phyloP scores from a whole-genome alignment of 1,140 invertebrate species.

The Sycophaga agraensis region DNA sequence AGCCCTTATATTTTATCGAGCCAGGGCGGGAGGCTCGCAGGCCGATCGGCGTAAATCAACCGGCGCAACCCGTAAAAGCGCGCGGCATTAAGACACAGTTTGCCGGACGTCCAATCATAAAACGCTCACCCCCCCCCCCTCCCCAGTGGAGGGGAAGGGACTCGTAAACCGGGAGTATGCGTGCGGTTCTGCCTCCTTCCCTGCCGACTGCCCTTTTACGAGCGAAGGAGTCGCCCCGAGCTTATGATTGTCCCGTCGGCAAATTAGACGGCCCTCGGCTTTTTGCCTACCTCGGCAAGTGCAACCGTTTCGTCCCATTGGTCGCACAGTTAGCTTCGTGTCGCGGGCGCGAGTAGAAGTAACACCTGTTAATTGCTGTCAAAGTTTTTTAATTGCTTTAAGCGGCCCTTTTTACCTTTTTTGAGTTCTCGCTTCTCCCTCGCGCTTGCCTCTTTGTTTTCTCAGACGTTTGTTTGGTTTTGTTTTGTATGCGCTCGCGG shows the following conservation, averaged over 20 bases:
- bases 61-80: constrained; percentile 20
- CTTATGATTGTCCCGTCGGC: not conserved
- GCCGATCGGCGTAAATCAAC: constrained; percentile 14
- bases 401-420: constrained; percentile 13
- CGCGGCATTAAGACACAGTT: constrained; percentile 8
- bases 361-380: constrained; percentile 23
- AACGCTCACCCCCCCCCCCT: constrained; percentile 22
- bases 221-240: not conserved
- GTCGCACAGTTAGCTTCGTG: not conserved
- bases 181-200: not conserved
- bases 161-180: constrained; percentile 7
- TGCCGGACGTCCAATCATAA: constrained; percentile 27
- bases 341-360: too few relatives aligned
- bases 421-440: not conserved
- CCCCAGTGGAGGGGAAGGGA: not conserved
- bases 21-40: not conserved
- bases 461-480: not conserved
- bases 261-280: not conserved
- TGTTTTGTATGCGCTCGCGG: not conserved
- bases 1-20: constrained; percentile 18
- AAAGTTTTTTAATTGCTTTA: constrained; percentile 28
- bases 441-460: not conserved
- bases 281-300: not conserved
- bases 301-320: constrained; percentile 12
- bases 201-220: not conserved